Conservation (phyloP, 2,113 vertebrate species). For the Pteronura brasiliensis region DNA sequence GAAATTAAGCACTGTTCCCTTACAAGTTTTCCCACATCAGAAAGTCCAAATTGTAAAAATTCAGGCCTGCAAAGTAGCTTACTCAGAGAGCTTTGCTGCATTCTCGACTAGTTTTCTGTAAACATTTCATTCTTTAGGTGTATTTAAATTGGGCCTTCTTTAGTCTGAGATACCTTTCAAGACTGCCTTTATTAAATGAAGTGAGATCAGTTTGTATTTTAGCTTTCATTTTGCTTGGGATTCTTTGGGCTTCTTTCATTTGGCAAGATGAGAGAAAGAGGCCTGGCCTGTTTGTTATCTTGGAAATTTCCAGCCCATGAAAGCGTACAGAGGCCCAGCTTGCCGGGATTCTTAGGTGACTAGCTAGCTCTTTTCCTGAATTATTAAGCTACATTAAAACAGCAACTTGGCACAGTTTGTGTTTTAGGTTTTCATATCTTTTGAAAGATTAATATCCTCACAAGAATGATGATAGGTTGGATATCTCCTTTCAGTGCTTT, state of each 20-base stretch:
- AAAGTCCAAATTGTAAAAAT: neutral
- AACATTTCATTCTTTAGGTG: neutral
- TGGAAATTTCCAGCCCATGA: constrained; percentile 58
- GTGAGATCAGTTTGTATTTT: neutral
- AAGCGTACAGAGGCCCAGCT: constrained; percentile 15
- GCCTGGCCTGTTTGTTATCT: neutral
- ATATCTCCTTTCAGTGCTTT: constrained; percentile 69
- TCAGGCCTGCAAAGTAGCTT: neutral
- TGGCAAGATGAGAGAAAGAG: constrained; percentile 11
- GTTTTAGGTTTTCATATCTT: constrained; percentile 75
- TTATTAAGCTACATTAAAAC: constrained; percentile 84
- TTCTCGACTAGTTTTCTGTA: constrained; percentile 33
- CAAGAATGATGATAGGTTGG: constrained; percentile 64
- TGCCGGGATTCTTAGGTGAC: constrained; percentile 37
- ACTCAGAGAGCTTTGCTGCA: neutral
- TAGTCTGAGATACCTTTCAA: neutral
- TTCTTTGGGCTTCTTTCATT: constrained; percentile 25
- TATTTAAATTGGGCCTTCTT: constrained; percentile 2
- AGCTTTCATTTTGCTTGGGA: neutral
- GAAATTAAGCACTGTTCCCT: neutral
- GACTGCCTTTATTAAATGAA: neutral
- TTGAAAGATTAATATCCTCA: constrained; percentile 85
- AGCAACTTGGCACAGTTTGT: constrained; percentile 72
- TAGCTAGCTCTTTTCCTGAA: constrained; percentile 74
- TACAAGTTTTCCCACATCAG: neutral